phyloP scores from a whole-genome alignment of 2,888 invertebrate species.

The Drosophila vallismaia region DNA sequence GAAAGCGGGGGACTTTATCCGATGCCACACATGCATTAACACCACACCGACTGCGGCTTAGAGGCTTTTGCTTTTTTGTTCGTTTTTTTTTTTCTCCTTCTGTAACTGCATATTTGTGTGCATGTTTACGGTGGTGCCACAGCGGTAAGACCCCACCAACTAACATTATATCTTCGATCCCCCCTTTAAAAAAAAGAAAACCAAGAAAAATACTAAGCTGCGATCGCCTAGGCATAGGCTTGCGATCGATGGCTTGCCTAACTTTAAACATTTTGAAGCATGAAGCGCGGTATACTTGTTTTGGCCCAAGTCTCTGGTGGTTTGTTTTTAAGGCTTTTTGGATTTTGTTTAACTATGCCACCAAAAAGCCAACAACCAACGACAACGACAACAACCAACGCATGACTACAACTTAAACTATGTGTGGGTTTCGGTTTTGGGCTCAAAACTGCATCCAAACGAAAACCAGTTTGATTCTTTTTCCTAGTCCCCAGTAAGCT shows the following conservation, averaged over 20 bases:
- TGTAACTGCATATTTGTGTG: constrained; percentile 68
- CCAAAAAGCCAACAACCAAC: constrained; percentile 38
- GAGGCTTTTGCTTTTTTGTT: constrained; percentile 75
- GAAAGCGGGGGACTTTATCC: constrained; percentile 20
- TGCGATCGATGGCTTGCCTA: constrained; percentile 66
- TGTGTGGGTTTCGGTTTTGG: constrained; percentile 66
- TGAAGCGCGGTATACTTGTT: constrained; percentile 77
- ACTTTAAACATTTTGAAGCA: constrained; percentile 69
- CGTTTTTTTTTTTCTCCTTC: constrained; percentile 31
- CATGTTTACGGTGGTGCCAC: constrained; percentile 48
- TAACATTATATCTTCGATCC: neutral
- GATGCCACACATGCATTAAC: constrained; percentile 60
- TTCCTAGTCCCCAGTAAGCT: constrained; percentile 54
- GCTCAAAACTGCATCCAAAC: constrained; percentile 51
- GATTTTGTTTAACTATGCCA: constrained; percentile 50
- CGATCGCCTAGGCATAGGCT: constrained; percentile 59
- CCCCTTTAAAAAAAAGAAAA: neutral
- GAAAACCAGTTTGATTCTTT: constrained; percentile 73
- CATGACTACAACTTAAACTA: constrained; percentile 73
- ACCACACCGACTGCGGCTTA: constrained; percentile 49
- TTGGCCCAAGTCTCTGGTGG: constrained; percentile 59
- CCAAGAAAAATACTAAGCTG: constrained; percentile 2
- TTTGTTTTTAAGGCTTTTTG: constrained; percentile 7
- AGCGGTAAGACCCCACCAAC: constrained; percentile 2
- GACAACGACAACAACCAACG: constrained; percentile 32